Conservation (phyloP, 2,888 invertebrate species). For the Rhagophthalmus giganteus region DNA sequence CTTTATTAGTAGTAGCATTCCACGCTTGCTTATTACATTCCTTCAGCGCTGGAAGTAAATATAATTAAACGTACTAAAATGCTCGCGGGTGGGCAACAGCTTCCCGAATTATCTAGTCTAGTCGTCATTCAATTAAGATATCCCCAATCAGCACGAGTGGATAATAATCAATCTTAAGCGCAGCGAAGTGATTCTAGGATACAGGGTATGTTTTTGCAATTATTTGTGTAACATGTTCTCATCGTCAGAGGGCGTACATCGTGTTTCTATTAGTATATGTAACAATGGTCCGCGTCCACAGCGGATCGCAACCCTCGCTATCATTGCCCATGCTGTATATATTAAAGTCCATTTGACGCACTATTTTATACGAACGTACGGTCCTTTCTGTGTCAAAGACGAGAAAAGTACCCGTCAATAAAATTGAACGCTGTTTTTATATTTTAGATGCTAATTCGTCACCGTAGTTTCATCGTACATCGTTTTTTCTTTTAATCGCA, state of each 20-base stretch:
- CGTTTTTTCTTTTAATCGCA: too few species aligned
- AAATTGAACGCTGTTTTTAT: slow-evolving; percentile 38
- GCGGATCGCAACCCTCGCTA: slow-evolving; percentile 45
- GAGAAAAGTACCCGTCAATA: slow-evolving; percentile 47
- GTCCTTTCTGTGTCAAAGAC: slow-evolving; percentile 49
- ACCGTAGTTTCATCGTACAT: slow-evolving; percentile 21
- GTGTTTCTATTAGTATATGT: slow-evolving; percentile 44
- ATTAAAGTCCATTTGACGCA: slow-evolving; percentile 52
- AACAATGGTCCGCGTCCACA: slow-evolving; percentile 41
- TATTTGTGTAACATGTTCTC: slow-evolving; percentile 66
- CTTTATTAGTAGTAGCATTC: slow-evolving; percentile 45
- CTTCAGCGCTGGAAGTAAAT: slow-evolving; percentile 50
- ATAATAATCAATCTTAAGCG: slow-evolving; percentile 55
- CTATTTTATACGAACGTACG: slow-evolving; percentile 51
- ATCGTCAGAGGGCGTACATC: slow-evolving; percentile 30
- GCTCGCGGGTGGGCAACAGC: slow-evolving; percentile 34
- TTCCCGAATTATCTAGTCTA: slow-evolving; percentile 37
- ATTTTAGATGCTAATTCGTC: slow-evolving; percentile 41
- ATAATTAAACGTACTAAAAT: slow-evolving; percentile 31
- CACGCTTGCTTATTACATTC: slow-evolving; percentile 55
- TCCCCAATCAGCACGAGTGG: slow-evolving; percentile 52
- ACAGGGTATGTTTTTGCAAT: slow-evolving; percentile 94
- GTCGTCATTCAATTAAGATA: slow-evolving; percentile 38
- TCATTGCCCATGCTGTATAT: slow-evolving; percentile 53
- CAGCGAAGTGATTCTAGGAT: slow-evolving; percentile 83